Base-by-base conservation (phyloP, 2,113 vertebrate species). In the Nycticorax nycticorax region DNA sequence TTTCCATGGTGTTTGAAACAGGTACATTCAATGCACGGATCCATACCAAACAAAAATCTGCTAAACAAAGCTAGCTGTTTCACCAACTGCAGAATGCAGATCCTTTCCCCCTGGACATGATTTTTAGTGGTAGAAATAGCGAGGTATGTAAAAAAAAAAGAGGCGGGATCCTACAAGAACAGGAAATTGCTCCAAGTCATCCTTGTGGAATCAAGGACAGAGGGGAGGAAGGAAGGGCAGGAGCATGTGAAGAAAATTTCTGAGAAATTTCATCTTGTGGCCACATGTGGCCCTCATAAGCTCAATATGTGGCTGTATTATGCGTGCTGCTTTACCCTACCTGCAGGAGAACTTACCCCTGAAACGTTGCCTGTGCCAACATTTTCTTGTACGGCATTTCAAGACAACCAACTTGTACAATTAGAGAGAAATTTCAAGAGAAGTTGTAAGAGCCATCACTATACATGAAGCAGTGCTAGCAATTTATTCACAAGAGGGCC, bases 371-470 rank as follows among this genome's bases (percentile, higher is more conserved):
- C n/a, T 56, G 48, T 63, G 37, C 26, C 41, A 62, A 7, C 17
- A 52, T 72, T 75, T 64, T 69, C 55, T 75, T 91, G 53, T 84
- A 50, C 14, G 89, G 76, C 50, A 96, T 96, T 90, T 94, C 78
- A 95, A 55, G 59, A 48, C 52, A 82, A 85, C 33, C 47, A 72
- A 57, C 53, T 91, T 85, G 85, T 76, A 85, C 41, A 95, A 83
- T 76, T 87, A 93, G 86, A 96, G 43, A 93, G 53, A 69, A 73
- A 89, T 95, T 73, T 96, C 62, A 88, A 90, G 14, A 74, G 45
- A 89, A 88, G 75, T 85, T 43, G 22, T 67, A 91, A 84, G 50
- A 96, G 60, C 77, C 35, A 62, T 57, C 3, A 22, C 66, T 92
- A 23, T 55, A 59, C 6, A 28, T 83, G 91, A 92, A 89, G 74